phyloP scores from a whole-genome alignment of 2,113 vertebrate genomes.

The Aramus guarauna region DNA sequence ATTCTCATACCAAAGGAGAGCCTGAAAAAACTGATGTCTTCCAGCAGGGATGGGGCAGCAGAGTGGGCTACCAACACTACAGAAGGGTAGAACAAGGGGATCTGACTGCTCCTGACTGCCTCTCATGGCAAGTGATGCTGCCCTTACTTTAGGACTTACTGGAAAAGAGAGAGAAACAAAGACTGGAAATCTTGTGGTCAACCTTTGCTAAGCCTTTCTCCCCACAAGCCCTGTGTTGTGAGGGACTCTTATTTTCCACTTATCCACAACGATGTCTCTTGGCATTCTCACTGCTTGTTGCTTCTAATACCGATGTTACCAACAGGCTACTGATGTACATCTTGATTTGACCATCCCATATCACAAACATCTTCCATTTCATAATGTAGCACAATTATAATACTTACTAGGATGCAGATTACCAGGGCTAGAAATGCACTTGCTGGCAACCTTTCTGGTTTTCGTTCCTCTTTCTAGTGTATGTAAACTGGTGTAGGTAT shows the following conservation, averaged over 20 bases:
- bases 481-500: neutral
- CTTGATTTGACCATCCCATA: neutral
- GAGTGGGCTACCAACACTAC: neutral
- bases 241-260: neutral
- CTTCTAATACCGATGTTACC: neutral
- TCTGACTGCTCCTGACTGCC: neutral
- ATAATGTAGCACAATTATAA: neutral
- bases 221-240: neutral
- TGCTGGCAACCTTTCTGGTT: neutral
- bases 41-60: neutral
- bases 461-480: neutral
- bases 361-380: neutral
- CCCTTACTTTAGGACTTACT: neutral
- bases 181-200: neutral
- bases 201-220: neutral
- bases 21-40: neutral
- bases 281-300: neutral
- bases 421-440: neutral
- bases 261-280: neutral
- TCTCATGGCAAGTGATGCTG: accelerated
- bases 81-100: neutral
- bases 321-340: neutral
- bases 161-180: neutral
- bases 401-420: neutral
- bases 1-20: neutral